Evolutionary conservation across 2,797 vertebrate species (phyloP).

Genomic region (Crossoptilon crossoptilon): DNA sequence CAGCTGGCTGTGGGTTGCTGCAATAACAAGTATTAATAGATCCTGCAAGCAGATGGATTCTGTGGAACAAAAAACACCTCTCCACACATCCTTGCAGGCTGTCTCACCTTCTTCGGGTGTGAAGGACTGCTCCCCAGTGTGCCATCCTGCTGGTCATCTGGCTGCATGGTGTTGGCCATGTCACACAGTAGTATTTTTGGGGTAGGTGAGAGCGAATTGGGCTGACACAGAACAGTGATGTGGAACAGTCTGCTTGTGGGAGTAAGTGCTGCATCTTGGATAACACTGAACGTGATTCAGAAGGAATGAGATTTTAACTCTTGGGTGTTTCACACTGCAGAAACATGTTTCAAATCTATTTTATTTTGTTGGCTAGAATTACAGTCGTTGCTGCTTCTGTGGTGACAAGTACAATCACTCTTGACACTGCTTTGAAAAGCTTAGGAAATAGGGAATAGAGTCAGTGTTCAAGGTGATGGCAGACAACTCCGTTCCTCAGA

Average conservation of each 20-base stretch:
- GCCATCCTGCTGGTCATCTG: neutral
- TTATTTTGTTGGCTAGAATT: constrained; percentile 1
- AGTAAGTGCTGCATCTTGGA: neutral
- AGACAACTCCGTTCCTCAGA: neutral
- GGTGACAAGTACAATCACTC: neutral
- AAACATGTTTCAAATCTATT: constrained; percentile 13
- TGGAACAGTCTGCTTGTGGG: neutral
- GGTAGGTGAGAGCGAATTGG: fast-evolving
- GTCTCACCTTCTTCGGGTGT: neutral
- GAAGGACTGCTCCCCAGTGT: neutral
- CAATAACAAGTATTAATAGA: neutral
- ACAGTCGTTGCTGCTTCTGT: constrained; percentile 12
- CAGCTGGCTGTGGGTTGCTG: neutral
- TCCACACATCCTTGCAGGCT: neutral
- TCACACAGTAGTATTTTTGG: neutral
- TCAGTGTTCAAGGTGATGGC: constrained; percentile 1
- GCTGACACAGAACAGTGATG: neutral
- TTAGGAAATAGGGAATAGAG: neutral
- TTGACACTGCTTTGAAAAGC: constrained; percentile 11
- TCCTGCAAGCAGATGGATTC: constrained; percentile 13
- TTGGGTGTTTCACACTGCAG: neutral
- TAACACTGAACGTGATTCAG: neutral
- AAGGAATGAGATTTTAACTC: neutral
- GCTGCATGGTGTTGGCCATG: fast-evolving
- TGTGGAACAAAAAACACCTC: neutral